Conservation (phyloP, 2,888 invertebrate species). For the Serrognathus titanus region DNA sequence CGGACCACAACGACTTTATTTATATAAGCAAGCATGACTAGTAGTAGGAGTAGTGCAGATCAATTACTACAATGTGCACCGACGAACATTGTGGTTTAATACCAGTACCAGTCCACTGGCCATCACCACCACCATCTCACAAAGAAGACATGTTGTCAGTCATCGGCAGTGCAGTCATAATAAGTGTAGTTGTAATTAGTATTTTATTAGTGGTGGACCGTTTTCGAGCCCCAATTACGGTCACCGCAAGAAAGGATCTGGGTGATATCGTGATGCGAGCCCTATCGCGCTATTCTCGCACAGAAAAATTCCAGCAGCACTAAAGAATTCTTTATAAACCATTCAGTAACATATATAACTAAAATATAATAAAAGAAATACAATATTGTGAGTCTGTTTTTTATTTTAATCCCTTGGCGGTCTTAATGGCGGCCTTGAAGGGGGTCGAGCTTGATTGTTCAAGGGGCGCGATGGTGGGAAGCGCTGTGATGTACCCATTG, state of each 20-base stretch:
- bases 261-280: no score
- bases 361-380: no score
- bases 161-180: neutral
- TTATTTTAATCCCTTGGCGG: neutral
- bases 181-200: neutral
- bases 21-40: no score
- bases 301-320: no score
- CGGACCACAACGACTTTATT: no score
- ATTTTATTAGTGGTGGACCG: neutral
- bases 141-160: neutral
- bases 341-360: no score
- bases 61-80: neutral
- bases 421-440: neutral
- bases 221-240: neutral
- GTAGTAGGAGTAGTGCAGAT: no score
- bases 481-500: conserved; percentile 21
- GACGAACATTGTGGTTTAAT: neutral
- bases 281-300: no score
- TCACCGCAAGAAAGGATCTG: no score
- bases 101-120: neutral
- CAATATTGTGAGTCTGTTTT: no score
- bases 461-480: conserved; percentile 11
- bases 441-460: neutral
- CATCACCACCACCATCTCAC: neutral
- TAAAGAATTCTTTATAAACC: no score